These are phyloP conservation scores for Cercocebus atys DNA, from an alignment of 2,113 vertebrate genomes.

Conservation along the genomic window DNA sequence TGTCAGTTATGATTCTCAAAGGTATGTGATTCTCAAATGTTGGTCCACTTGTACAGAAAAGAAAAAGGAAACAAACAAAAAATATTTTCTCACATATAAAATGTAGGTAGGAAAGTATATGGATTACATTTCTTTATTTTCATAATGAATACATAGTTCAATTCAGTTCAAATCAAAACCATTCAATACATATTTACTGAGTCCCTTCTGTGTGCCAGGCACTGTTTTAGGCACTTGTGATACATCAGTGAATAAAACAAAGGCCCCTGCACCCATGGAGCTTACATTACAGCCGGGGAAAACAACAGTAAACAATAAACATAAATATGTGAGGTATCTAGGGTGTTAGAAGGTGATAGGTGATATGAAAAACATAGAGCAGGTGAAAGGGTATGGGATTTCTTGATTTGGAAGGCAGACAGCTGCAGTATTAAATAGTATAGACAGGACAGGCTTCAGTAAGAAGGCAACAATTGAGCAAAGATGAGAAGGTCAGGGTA, in stretches of 20 bases:
- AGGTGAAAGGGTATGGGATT: background rate
- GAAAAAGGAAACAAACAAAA: background rate
- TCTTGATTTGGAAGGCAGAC: background rate
- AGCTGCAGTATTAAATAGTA: background rate
- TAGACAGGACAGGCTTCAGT: background rate
- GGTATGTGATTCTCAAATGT: background rate
- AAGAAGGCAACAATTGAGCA: background rate
- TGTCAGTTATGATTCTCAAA: background rate
- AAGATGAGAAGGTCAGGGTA: background rate
- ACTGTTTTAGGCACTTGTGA: conserved; percentile 8
- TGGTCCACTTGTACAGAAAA: background rate
- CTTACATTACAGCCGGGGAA: background rate
- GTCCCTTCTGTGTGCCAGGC: background rate
- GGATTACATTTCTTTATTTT: background rate
- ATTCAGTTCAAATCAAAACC: background rate
- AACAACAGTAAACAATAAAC: background rate
- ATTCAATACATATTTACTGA: background rate
- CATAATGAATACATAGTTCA: background rate
- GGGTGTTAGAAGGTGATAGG: background rate
- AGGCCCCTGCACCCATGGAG: background rate
- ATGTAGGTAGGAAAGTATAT: background rate
- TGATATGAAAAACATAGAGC: background rate
- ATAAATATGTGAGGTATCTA: background rate
- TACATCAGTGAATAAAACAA: background rate
- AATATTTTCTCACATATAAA: background rate